Percentiles rank a stretch among this genome's conserved stretches.
Evolutionary conservation across 2,113 vertebrate species (phyloP).

Genomic region (Tachysurus vachellii): DNA sequence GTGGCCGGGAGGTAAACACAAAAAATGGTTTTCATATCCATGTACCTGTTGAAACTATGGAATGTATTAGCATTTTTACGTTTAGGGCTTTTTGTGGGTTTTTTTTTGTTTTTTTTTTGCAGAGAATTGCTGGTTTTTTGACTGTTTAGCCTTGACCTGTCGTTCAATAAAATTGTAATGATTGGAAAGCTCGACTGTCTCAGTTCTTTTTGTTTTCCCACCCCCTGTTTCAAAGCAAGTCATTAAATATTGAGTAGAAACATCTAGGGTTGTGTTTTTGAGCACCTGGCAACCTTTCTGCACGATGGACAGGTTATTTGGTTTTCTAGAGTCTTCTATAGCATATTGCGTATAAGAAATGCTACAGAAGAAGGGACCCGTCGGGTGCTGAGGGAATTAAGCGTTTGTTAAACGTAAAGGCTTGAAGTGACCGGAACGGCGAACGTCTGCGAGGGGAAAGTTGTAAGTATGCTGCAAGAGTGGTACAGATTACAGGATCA

Average conservation of each 20-base stretch:
- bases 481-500: too few species aligned
- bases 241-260: not conserved
- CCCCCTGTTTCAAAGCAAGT: not conserved
- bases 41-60: slow-evolving; percentile 59
- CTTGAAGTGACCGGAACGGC: not conserved
- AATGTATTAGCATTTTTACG: slow-evolving; percentile 51
- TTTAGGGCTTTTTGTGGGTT: slow-evolving; percentile 29
- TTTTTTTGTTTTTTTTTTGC: slow-evolving; percentile 35
- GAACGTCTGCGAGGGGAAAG: not conserved
- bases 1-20: slow-evolving; percentile 87
- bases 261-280: not conserved
- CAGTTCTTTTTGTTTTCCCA: not conserved
- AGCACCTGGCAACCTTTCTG: slow-evolving; percentile 13
- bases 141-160: slow-evolving; percentile 67
- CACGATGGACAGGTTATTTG: not conserved
- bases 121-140: slow-evolving; percentile 54
- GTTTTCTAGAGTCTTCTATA: not conserved
- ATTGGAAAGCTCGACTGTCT: slow-evolving; percentile 31
- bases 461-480: not conserved
- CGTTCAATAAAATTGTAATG: slow-evolving; percentile 76
- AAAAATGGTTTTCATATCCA: slow-evolving; percentile 60
- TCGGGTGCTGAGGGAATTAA: not conserved
- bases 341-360: not conserved
- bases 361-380: too few species aligned
- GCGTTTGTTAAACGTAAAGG: not conserved